Conservation (phyloP, 2,888 invertebrate species). For the Ischnus inquisitorius region DNA sequence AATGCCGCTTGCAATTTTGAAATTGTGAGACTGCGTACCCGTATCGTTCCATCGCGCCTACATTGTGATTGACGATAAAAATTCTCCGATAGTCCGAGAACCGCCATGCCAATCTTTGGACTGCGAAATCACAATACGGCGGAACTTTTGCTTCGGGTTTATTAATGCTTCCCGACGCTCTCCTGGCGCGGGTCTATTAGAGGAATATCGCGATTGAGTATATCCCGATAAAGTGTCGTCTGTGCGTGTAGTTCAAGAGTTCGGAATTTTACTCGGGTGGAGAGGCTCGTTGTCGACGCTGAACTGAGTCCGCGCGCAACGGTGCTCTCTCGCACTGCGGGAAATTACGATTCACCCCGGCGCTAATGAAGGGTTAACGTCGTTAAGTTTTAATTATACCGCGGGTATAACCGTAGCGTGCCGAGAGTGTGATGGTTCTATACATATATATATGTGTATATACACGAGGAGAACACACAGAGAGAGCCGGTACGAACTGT, state of each 20-base stretch:
- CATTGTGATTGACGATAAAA: too few species aligned
- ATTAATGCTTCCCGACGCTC: not conserved
- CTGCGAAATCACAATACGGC: too few species aligned
- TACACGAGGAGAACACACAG: slow-evolving; percentile 3
- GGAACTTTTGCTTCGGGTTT: too few species aligned
- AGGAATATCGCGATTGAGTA: not conserved
- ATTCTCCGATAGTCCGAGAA: too few species aligned
- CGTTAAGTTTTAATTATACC: slow-evolving; percentile 66
- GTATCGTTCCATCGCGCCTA: too few species aligned
- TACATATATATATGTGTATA: slow-evolving; percentile 14
- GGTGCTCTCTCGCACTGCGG: slow-evolving; percentile 43
- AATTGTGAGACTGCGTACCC: too few species aligned
- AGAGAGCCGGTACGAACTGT: slow-evolving; percentile 4
- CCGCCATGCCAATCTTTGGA: too few species aligned
- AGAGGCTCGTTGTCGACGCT: slow-evolving; percentile 10
- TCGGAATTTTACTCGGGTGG: slow-evolving; percentile 37
- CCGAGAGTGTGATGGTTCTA: slow-evolving; percentile 25
- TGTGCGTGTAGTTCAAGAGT: not conserved
- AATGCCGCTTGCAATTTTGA: too few species aligned
- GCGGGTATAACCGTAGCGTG: slow-evolving; percentile 23
- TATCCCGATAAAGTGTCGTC: not conserved
- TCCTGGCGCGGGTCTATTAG: not conserved
- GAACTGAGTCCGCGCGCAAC: slow-evolving; percentile 4
- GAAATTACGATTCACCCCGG: slow-evolving; percentile 59
- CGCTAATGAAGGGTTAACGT: slow-evolving; percentile 66